Percentiles rank a stretch among this genome's conserved stretches.
Conservation (phyloP, 1,140 invertebrate genomes). For the Mamestra configurata region DNA sequence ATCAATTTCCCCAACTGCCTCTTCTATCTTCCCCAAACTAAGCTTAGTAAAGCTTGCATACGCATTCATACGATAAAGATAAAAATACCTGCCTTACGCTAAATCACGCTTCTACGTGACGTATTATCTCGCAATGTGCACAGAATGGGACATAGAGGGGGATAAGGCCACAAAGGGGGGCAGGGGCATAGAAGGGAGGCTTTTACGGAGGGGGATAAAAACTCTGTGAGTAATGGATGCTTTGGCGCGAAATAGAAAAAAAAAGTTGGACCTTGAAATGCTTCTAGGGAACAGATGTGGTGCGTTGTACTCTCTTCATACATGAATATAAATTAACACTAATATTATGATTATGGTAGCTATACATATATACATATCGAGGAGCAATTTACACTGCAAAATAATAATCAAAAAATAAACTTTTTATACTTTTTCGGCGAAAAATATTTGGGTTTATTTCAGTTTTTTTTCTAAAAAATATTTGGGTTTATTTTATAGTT, state of each 20-base stretch:
- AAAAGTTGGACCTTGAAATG: background rate
- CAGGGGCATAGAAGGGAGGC: background rate
- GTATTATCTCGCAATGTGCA: background rate
- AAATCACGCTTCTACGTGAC: background rate
- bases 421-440: too few relatives aligned
- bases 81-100: constrained; percentile 2
- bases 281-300: background rate
- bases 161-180: too few relatives aligned
- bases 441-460: too few relatives aligned
- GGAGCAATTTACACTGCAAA: too few relatives aligned
- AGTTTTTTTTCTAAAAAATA: too few relatives aligned
- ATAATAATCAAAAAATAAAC: too few relatives aligned
- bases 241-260: background rate
- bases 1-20: background rate
- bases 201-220: background rate
- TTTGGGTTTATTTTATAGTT: too few relatives aligned
- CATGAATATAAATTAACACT: too few relatives aligned
- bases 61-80: background rate
- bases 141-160: background rate
- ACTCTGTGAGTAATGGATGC: background rate
- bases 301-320: background rate
- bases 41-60: constrained; percentile 2
- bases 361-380: too few relatives aligned
- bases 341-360: too few relatives aligned
- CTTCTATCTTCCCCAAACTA: background rate